Percentiles rank a stretch among this genome's conserved stretches.
Conservation (phyloP, 2,888 invertebrate species). For the Ferdinandea cuprea region DNA sequence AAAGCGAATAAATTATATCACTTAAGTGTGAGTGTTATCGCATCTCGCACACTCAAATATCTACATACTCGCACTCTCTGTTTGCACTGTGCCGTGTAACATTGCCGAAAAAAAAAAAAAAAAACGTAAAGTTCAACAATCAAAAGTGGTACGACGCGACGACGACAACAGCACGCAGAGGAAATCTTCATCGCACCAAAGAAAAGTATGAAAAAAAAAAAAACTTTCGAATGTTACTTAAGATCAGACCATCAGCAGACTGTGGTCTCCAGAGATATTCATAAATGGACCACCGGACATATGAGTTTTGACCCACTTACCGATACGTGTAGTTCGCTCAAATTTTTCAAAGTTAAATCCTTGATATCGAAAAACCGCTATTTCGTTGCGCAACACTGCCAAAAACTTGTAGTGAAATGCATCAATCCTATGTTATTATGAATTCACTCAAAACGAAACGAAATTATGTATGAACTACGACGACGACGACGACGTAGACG, state of each 20-base stretch:
- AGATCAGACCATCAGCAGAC: constrained; percentile 35
- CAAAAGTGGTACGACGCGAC: constrained; percentile 16
- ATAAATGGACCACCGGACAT: constrained; percentile 43
- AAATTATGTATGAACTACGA: constrained; percentile 1
- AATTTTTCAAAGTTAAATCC: constrained; percentile 40
- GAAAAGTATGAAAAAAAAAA: not conserved
- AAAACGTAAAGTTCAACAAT: constrained; percentile 1
- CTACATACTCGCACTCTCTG: constrained; percentile 3
- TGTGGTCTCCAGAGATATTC: constrained; percentile 24
- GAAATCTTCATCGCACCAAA: constrained; percentile 31
- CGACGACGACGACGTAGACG: not conserved
- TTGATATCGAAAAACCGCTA: constrained; percentile 38
- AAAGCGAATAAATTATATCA: constrained; percentile 65
- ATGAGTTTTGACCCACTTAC: constrained; percentile 57
- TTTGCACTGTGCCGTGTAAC: constrained; percentile 50
- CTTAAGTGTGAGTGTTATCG: constrained; percentile 45
- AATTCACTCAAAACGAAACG: too few relatives aligned
- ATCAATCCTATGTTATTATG: too few relatives aligned
- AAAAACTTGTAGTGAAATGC: constrained; percentile 2
- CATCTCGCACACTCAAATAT: constrained; percentile 37
- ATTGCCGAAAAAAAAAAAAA: constrained; percentile 40
- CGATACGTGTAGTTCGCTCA: constrained; percentile 21
- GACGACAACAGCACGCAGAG: constrained; percentile 17
- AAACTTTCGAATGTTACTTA: constrained; percentile 66
- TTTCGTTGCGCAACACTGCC: constrained; percentile 34